Percentiles rank a stretch among this genome's conserved stretches.
Conservation (phyloP, 1,140 invertebrate genomes). For the Hyposmocoma kahamanoa region DNA sequence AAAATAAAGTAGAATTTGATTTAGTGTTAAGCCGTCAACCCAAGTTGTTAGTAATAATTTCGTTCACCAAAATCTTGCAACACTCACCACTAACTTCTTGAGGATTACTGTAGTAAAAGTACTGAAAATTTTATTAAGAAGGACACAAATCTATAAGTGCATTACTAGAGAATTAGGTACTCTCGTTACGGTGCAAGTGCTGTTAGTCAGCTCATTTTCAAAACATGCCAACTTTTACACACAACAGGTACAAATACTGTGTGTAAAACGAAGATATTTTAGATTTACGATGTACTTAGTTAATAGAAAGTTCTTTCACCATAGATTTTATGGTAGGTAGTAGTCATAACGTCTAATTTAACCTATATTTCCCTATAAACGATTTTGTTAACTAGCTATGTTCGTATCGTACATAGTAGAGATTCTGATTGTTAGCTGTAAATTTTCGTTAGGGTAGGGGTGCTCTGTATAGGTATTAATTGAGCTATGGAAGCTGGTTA, state of each 20-base stretch:
- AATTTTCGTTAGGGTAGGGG: neutral
- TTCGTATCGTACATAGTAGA: slow-evolving; percentile 44
- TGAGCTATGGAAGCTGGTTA: slow-evolving; percentile 21
- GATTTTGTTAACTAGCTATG: slow-evolving; percentile 16
- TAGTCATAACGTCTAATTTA: slow-evolving; percentile 12
- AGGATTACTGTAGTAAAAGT: slow-evolving; percentile 59
- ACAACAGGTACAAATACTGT: slow-evolving; percentile 39
- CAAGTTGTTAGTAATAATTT: slow-evolving; percentile 45
- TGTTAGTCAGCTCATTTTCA: slow-evolving; percentile 61
- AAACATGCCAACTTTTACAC: slow-evolving; percentile 59
- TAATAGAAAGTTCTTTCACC: slow-evolving; percentile 20
- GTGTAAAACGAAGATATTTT: slow-evolving; percentile 65
- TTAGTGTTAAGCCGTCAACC: slow-evolving; percentile 37
- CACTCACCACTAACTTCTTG: slow-evolving; percentile 68
- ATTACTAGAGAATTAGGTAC: slow-evolving; percentile 28
- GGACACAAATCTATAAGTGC: slow-evolving; percentile 63
- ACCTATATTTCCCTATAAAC: slow-evolving; percentile 9
- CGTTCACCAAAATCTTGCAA: slow-evolving; percentile 59
- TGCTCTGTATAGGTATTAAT: slow-evolving; percentile 20
- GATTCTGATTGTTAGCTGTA: neutral
- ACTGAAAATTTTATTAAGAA: slow-evolving; percentile 62
- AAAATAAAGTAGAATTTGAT: too few relatives aligned
- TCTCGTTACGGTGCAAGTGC: slow-evolving; percentile 56
- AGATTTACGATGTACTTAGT: slow-evolving; percentile 19
- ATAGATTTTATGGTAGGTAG: slow-evolving; percentile 16